Conservation (phyloP, 2,113 vertebrate genomes). For the Chaetorhynchus papuensis region DNA sequence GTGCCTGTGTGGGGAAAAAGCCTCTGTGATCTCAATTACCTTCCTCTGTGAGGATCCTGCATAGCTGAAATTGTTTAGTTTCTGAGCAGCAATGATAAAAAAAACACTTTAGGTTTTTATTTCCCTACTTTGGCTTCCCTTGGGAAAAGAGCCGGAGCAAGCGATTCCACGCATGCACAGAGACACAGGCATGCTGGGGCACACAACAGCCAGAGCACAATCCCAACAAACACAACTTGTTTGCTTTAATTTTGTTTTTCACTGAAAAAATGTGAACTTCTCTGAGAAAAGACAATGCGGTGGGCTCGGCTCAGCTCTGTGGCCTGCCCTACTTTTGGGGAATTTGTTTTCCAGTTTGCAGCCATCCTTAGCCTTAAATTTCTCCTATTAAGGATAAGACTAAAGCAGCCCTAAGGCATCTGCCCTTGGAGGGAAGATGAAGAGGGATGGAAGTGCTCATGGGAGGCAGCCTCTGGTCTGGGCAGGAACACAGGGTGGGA, state of each 20-base stretch:
- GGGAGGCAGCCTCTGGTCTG: background rate
- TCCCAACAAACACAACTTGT: background rate
- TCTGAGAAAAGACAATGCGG: background rate
- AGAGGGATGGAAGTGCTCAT: rapidly evolving
- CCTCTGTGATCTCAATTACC: conserved; percentile 39
- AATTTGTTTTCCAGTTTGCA: background rate
- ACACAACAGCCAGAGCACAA: background rate
- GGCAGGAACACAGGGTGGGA: background rate
- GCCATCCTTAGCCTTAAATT: background rate
- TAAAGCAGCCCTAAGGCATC: background rate
- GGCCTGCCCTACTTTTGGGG: background rate
- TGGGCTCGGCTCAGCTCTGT: background rate
- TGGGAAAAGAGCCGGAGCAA: background rate
- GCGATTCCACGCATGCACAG: background rate
- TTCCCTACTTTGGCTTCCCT: conserved; percentile 11
- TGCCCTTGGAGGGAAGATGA: background rate
- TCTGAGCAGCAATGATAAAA: conserved; percentile 18
- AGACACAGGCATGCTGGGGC: background rate
- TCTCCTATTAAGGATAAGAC: conserved; percentile 6
- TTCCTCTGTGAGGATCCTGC: background rate
- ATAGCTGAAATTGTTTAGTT: conserved; percentile 47
- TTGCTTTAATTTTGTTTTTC: background rate
- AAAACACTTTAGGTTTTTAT: conserved; percentile 27
- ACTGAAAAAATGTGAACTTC: background rate
- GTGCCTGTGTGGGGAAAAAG: background rate